A percentile compares a stretch with the other conserved stretches of the same genome.
Evolutionary conservation across 1,140 invertebrate genomes (phyloP).

Genomic region (Drosophila teissieri): DNA sequence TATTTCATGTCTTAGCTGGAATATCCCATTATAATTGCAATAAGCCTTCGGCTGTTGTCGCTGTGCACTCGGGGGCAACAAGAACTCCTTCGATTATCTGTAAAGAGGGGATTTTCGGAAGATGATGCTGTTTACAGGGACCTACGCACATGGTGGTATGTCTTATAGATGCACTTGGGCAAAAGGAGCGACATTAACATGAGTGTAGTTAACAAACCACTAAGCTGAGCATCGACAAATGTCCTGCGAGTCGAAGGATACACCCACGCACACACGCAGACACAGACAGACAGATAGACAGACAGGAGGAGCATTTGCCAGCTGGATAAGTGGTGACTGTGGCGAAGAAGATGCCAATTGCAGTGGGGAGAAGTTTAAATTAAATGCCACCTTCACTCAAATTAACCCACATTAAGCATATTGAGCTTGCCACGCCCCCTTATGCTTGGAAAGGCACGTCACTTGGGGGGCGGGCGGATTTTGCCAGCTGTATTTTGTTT

Average conservation of each 20-base stretch:
- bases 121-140: not conserved
- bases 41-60: not conserved
- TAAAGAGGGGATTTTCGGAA: not conserved
- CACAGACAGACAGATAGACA: not conserved
- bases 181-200: constrained; percentile 31
- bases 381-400: constrained; percentile 50
- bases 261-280: not conserved
- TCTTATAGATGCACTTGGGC: constrained; percentile 6
- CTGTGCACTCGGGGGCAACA: too few relatives aligned
- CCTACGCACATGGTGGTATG: not conserved
- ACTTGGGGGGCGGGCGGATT: not conserved
- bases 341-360: constrained; percentile 38
- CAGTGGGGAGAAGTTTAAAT: constrained; percentile 28
- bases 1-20: not conserved
- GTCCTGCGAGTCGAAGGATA: constrained; percentile 10
- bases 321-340: constrained; percentile 33
- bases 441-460: not conserved
- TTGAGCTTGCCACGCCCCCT: constrained; percentile 47
- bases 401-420: constrained; percentile 58
- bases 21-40: not conserved
- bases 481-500: constrained; percentile 66
- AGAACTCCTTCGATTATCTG: constrained; percentile 1
- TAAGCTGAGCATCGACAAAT: constrained; percentile 18
- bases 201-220: constrained; percentile 39
- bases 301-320: constrained; percentile 17